Base-by-base conservation (phyloP, 2,888 invertebrate genomes). In the Idaea dimidiata region DNA sequence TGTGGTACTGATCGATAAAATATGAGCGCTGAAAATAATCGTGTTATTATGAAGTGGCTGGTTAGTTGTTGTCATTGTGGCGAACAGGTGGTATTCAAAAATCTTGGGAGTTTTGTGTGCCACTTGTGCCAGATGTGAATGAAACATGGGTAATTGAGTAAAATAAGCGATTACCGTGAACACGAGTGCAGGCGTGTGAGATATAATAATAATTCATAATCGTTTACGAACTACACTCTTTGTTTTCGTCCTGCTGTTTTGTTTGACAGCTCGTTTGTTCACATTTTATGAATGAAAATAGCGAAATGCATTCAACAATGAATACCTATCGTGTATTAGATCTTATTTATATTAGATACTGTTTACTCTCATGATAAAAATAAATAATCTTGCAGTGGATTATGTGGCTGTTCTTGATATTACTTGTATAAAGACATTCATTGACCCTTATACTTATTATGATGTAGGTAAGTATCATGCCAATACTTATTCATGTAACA, bases 211-310 rank as follows among this genome's bases (percentile, higher is more conserved):
- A 66, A 72, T 73, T 71, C 70, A 69, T 66, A 62, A 69, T 64
- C 68, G 65, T 64, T 66, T 63, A 64, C 61, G 61, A 61, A 61
- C 73, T 56, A 70, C 71, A 67, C 73, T 82, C 87, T 88, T 89
- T 89, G 89, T 89, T 91, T 87, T 87, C 82, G 76, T 85, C 75
- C 68, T 76, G 64, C 76, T 82, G 82, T 81, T 88, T 90, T 91
- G 91, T 88, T 90, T 91, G 91, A 91, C 91, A 91, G 87, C 78
- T 88, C 85, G 76, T 77, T 75, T 78, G 79, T 65, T 67, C 62
- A 65, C 76, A 81, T 77, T 90, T 91, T 90, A 91, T 91, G 91
- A 91, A 91, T 91, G 91, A 89, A 89, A 43, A 43, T 10, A 87
- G 84, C 82, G 84, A 86, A 85, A 82, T 77, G 81, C 77, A 80